phyloP scores from a whole-genome alignment of 2,113 vertebrate genomes.

The Nematolebias whitei region DNA sequence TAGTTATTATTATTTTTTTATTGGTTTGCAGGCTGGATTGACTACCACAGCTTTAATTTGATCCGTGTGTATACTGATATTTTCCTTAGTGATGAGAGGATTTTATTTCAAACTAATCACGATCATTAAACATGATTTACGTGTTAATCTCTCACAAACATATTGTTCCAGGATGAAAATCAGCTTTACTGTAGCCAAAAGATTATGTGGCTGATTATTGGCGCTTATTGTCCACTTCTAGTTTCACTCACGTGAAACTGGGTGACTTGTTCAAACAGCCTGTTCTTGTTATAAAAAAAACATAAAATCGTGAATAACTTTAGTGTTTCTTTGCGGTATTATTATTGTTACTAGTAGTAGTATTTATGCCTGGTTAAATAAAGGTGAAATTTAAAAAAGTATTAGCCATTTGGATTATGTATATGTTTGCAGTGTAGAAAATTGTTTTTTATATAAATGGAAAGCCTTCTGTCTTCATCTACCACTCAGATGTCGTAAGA shows the following conservation, averaged over 20 bases:
- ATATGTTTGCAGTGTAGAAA: background rate
- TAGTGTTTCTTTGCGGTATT: background rate
- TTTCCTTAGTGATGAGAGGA: background rate
- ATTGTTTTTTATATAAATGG: background rate
- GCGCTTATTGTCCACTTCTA: background rate
- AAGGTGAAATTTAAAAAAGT: no score
- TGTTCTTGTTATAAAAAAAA: no score
- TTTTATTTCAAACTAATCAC: background rate
- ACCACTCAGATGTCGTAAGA: no score
- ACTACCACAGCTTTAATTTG: background rate
- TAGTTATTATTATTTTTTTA: no score
- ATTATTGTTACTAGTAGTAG: no score
- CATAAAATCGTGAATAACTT: background rate
- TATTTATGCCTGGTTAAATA: no score
- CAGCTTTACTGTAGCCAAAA: background rate
- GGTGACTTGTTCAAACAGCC: no score
- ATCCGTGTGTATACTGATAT: background rate
- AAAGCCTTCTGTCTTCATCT: constrained; percentile 1
- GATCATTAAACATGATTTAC: background rate
- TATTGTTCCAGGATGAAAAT: constrained; percentile 16
- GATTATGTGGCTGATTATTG: constrained; percentile 1
- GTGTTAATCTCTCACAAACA: background rate
- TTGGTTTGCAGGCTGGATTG: no score
- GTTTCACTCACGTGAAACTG: background rate
- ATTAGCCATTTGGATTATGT: background rate